Conservation (phyloP, 2,888 invertebrate genomes). For the Gari tellinella region DNA sequence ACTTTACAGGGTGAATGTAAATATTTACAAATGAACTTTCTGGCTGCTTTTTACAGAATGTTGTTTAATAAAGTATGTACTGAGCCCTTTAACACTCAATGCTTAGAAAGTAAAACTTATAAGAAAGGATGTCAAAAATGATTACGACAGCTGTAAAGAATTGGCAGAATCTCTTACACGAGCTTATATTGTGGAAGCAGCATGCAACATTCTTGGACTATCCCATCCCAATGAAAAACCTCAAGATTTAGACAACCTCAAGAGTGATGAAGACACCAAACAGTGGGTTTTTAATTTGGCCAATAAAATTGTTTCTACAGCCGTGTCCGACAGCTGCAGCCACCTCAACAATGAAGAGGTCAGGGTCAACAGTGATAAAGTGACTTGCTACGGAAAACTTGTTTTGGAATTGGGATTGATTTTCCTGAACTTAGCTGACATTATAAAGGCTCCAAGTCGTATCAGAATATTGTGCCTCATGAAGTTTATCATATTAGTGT, state of each 20-base stretch:
- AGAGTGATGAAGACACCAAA: neutral
- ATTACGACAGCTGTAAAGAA: too few species aligned
- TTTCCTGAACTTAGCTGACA: neutral
- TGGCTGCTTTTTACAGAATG: too few species aligned
- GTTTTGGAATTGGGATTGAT: neutral
- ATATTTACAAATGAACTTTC: too few species aligned
- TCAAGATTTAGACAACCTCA: neutral
- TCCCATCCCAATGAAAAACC: neutral
- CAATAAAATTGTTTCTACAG: neutral
- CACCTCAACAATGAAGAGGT: neutral
- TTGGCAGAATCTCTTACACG: too few species aligned
- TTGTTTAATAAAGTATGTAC: too few species aligned
- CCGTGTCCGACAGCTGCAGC: neutral
- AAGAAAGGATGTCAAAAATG: too few species aligned
- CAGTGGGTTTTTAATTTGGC: neutral
- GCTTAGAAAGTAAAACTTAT: too few species aligned
- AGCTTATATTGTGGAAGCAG: too few species aligned
- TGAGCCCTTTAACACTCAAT: too few species aligned
- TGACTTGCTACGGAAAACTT: neutral
- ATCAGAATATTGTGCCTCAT: neutral
- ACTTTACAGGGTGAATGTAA: too few species aligned
- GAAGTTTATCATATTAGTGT: neutral
- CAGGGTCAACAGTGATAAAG: neutral
- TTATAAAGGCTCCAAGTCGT: neutral
- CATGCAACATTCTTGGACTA: neutral